phyloP scores from a whole-genome alignment of 1,140 invertebrate species.

The Potamilus streckersoni region DNA sequence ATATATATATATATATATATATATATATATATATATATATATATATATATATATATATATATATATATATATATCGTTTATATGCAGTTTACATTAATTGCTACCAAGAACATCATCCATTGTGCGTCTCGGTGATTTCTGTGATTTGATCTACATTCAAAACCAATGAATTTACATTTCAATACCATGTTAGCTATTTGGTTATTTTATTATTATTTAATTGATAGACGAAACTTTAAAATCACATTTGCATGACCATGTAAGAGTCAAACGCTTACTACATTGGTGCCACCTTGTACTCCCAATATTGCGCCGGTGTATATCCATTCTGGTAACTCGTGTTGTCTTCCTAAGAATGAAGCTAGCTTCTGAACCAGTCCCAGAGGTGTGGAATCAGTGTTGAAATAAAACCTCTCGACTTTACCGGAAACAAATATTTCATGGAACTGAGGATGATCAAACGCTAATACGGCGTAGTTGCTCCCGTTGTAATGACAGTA shows the following conservation, averaged over 20 bases:
- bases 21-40: too few species aligned
- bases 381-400: conserved; percentile 32
- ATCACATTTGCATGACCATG: neutral
- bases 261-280: conserved; percentile 24
- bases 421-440: conserved; percentile 55
- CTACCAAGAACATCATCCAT: too few species aligned
- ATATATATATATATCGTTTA: too few species aligned
- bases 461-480: conserved; percentile 61
- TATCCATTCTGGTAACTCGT: conserved; percentile 63
- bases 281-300: conserved; percentile 63
- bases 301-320: conserved; percentile 64
- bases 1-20: too few species aligned
- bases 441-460: conserved; percentile 47
- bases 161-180: too few species aligned
- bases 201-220: too few species aligned
- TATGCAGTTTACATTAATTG: too few species aligned
- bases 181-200: too few species aligned
- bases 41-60: too few species aligned
- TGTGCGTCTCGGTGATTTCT: too few species aligned
- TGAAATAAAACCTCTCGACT: conserved; percentile 34
- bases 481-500: conserved; percentile 48
- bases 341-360: conserved; percentile 41
- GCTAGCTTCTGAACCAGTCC: conserved; percentile 46
- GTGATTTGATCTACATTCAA: too few species aligned
- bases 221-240: too few species aligned